Evolutionary conservation across 2,113 vertebrate genomes (phyloP).

Genomic region (Catharus bicknelli): DNA sequence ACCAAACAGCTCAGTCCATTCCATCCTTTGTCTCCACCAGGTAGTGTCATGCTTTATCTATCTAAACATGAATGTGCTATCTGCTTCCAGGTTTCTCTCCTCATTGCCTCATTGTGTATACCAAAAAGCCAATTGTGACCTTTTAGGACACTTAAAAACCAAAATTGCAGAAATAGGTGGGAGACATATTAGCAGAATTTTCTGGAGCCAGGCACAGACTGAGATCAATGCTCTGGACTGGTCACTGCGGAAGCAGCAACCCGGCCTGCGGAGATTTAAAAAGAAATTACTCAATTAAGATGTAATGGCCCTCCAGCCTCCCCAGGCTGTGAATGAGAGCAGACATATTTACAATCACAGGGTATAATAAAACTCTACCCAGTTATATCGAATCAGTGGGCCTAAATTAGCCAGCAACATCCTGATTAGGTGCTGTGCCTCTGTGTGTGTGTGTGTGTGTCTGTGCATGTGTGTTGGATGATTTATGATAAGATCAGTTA

Average conservation of each 20-base stretch:
- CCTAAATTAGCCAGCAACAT: conserved; percentile 51
- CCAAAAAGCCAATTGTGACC: not conserved
- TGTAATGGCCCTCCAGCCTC: conserved; percentile 49
- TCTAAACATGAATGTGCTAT: not conserved
- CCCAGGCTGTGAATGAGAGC: conserved; percentile 54
- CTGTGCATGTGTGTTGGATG: not conserved
- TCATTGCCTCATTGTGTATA: not conserved
- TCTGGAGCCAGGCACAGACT: conserved; percentile 18
- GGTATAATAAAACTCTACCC: conserved; percentile 51
- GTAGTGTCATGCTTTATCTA: accelerated
- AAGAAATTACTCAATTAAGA: conserved; percentile 71
- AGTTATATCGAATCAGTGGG: conserved; percentile 55
- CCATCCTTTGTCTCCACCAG: accelerated
- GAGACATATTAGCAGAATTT: not conserved
- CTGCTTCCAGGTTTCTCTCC: not conserved
- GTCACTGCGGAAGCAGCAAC: not conserved
- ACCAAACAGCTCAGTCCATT: not conserved
- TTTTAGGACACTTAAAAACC: not conserved
- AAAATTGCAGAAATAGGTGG: not conserved
- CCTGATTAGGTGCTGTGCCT: conserved; percentile 16
- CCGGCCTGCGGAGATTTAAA: conserved; percentile 44
- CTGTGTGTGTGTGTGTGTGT: not conserved
- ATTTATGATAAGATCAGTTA: not conserved
- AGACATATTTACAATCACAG: conserved; percentile 64
- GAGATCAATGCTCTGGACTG: not conserved